Evolutionary conservation across 2,797 vertebrate genomes (phyloP).

Genomic region (Psittacula echo): DNA sequence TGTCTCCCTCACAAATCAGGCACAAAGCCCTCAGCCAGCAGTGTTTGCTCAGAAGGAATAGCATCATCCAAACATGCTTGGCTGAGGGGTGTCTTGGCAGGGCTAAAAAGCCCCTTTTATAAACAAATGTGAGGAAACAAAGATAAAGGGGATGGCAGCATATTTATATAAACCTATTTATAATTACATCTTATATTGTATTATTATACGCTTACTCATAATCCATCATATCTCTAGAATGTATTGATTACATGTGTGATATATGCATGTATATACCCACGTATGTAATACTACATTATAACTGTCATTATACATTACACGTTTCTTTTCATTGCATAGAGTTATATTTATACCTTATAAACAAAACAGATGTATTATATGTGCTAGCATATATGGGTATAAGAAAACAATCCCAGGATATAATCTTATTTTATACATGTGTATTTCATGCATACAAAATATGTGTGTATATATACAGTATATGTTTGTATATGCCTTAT

Average conservation of each 20-base stretch:
- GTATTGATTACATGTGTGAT: neutral
- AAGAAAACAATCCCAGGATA: neutral
- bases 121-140: fast-evolving
- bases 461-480: too few relatives aligned
- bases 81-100: neutral
- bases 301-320: neutral
- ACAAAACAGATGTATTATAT: neutral
- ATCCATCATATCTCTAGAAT: neutral
- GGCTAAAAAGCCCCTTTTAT: neutral
- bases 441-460: neutral
- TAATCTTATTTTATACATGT: neutral
- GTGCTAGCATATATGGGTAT: neutral
- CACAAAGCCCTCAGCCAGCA: fast-evolving
- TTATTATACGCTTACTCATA: neutral
- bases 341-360: neutral
- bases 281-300: neutral
- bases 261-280: neutral
- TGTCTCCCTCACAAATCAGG: fast-evolving
- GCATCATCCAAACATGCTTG: neutral
- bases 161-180: neutral
- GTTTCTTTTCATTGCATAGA: neutral
- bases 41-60: neutral
- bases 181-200: neutral
- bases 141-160: neutral
- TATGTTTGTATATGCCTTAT: too few relatives aligned